Conservation (phyloP, 2,113 vertebrate species). For the Stercorarius parasiticus region DNA sequence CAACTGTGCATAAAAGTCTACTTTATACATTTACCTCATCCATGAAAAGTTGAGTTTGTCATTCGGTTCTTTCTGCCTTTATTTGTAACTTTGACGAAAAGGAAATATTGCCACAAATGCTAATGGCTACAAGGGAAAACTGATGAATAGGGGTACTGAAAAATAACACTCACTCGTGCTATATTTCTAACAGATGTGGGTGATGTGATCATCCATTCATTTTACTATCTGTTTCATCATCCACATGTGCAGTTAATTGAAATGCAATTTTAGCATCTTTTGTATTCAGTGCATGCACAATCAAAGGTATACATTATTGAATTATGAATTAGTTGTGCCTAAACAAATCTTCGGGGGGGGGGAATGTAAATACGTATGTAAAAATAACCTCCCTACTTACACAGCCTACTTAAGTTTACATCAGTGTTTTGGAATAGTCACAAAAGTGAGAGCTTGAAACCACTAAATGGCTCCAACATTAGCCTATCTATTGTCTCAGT, state of each 20-base stretch:
- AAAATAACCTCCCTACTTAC: not conserved
- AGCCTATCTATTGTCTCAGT: not conserved
- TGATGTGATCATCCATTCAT: not conserved
- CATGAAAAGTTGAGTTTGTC: not conserved
- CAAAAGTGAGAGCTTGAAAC: not conserved
- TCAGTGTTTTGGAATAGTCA: not conserved
- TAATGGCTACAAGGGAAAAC: not conserved
- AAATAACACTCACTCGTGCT: not conserved
- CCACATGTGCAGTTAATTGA: slow-evolving; percentile 9
- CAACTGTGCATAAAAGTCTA: not conserved
- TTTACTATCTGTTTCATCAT: slow-evolving; percentile 34
- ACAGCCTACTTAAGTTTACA: not conserved
- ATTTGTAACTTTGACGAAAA: not conserved
- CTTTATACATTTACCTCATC: not conserved
- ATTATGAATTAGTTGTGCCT: slow-evolving; percentile 2
- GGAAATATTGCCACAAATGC: not conserved
- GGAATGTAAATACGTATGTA: not conserved
- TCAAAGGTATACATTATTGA: not conserved
- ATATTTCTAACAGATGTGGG: not conserved
- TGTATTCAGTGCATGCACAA: not conserved
- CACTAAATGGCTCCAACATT: not conserved
- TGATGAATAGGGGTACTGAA: not conserved
- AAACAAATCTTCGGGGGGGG: not conserved
- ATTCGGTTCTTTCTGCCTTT: not conserved
- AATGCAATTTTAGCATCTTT: slow-evolving; percentile 21